Conservation (phyloP, 1,140 invertebrate genomes). For the Belonocnema kinseyi region DNA sequence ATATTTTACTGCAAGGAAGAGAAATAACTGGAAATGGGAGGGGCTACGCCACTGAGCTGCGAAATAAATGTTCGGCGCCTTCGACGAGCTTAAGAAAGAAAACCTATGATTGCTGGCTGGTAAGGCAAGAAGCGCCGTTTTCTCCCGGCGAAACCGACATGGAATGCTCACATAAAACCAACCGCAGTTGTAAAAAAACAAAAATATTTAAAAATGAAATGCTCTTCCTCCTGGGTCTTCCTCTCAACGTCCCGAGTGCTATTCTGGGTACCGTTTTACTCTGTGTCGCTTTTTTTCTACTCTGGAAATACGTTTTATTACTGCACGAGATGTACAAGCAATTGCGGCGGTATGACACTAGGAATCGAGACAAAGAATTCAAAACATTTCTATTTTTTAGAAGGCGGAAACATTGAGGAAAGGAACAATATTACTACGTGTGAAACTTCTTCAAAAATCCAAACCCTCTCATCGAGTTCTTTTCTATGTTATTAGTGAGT, state of each 20-base stretch:
- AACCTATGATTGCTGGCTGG: constrained; percentile 26
- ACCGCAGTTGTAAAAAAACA: neutral
- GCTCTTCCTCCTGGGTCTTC: constrained; percentile 9
- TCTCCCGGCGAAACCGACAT: neutral
- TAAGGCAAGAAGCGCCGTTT: neutral
- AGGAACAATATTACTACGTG: no score
- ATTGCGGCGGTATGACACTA: no score
- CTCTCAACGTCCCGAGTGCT: neutral
- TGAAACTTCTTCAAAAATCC: no score
- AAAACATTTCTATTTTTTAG: no score
- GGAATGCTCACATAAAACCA: constrained; percentile 17
- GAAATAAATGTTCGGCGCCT: constrained; percentile 17
- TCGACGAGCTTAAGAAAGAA: constrained; percentile 22
- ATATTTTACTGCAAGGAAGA: no score
- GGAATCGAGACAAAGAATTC: no score
- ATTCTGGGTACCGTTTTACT: constrained; percentile 22
- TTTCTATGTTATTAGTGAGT: no score
- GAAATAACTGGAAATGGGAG: neutral
- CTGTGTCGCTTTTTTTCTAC: neutral
- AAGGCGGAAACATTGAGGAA: no score
- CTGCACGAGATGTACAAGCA: neutral
- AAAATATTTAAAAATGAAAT: neutral
- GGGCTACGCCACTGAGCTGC: neutral
- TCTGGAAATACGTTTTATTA: constrained; percentile 1
- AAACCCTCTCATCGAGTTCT: no score